These are phyloP conservation scores for Taenaris catops DNA, from an alignment of 2,888 invertebrate species.

Conservation along the genomic window DNA sequence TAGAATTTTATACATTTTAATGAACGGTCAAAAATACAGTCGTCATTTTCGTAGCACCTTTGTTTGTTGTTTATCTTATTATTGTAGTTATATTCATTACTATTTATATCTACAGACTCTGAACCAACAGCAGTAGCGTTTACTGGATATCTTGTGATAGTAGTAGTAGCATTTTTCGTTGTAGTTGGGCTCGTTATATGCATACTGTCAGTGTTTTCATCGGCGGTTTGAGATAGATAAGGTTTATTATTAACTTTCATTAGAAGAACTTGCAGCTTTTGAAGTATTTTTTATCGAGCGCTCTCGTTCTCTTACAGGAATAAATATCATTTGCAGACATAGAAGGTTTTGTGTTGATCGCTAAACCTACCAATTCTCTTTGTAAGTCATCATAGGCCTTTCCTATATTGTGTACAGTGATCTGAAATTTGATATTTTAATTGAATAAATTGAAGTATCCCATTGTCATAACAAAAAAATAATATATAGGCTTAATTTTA, in stretches of 20 bases:
- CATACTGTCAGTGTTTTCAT: not conserved
- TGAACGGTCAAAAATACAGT: not conserved
- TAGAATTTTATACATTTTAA: not conserved
- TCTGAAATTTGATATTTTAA: too few species aligned
- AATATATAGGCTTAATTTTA: too few species aligned
- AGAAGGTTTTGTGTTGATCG: slow-evolving; percentile 8
- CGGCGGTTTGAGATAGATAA: not conserved
- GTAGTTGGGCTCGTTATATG: slow-evolving; percentile 11
- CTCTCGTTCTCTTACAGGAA: slow-evolving; percentile 3
- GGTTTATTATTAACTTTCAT: slow-evolving; percentile 2
- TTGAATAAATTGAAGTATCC: too few species aligned
- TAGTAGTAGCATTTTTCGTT: slow-evolving; percentile 31
- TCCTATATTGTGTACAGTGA: slow-evolving; percentile 42
- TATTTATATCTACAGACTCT: not conserved
- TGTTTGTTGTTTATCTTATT: not conserved
- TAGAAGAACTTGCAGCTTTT: slow-evolving; percentile 1
- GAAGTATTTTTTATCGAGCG: slow-evolving; percentile 1
- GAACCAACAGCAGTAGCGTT: slow-evolving; percentile 32
- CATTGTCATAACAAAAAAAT: too few species aligned
- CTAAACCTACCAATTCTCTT: slow-evolving; percentile 36
- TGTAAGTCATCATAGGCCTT: slow-evolving; percentile 47
- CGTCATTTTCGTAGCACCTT: not conserved
- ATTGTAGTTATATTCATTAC: slow-evolving; percentile 2
- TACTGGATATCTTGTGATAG: slow-evolving; percentile 35
- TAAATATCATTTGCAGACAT: not conserved